A percentile compares a stretch with the other conserved stretches of the same genome.
Conservation (phyloP, 1,140 invertebrate genomes). For the Apis laboriosa region DNA sequence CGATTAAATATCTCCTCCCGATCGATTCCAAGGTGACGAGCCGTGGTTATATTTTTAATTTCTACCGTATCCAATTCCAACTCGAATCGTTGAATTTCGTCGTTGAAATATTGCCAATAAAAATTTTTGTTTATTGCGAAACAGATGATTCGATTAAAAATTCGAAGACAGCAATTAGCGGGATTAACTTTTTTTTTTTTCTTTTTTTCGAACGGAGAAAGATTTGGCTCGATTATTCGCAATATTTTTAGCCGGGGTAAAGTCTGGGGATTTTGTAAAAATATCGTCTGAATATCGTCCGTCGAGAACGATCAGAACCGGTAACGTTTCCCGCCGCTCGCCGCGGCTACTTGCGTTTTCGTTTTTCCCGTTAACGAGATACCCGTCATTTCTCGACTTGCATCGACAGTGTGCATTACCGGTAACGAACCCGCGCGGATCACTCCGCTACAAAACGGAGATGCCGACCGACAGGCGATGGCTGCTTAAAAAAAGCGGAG, state of each 20-base stretch:
- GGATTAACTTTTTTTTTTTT: too few species aligned
- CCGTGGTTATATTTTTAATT: too few species aligned
- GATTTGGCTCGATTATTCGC: not conserved
- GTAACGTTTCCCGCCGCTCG: constrained; percentile 13
- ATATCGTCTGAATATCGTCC: not conserved
- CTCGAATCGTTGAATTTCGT: too few species aligned
- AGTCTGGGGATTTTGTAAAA: not conserved
- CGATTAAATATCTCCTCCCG: constrained; percentile 4
- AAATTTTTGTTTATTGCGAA: too few species aligned
- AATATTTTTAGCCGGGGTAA: not conserved
- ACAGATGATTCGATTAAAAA: too few species aligned
- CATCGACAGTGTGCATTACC: constrained; percentile 20
- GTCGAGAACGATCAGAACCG: constrained; percentile 6
- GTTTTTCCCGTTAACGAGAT: constrained; percentile 42
- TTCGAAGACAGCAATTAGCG: too few species aligned
- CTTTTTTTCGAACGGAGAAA: too few species aligned
- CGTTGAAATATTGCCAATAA: too few species aligned
- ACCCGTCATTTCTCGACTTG: constrained; percentile 17
- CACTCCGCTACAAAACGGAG: constrained; percentile 32
- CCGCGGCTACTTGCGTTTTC: constrained; percentile 18
- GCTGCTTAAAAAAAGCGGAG: constrained; percentile 33
- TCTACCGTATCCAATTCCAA: too few species aligned
- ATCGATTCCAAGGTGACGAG: not conserved
- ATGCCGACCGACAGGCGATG: constrained; percentile 34
- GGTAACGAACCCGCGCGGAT: constrained; percentile 41